Conservation (phyloP, 2,113 vertebrate genomes). For the Oxyura jamaicensis region DNA sequence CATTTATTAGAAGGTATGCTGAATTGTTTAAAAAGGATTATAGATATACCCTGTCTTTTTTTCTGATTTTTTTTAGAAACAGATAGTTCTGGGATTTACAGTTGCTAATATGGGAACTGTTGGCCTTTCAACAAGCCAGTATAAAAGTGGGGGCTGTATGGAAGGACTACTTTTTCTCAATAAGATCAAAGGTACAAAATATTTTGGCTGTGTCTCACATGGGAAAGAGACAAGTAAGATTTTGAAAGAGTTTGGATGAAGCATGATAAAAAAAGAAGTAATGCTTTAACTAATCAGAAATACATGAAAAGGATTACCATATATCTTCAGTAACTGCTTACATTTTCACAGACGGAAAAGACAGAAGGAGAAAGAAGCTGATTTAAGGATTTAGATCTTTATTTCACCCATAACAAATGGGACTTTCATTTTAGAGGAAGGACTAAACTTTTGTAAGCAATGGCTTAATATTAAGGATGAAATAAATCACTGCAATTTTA, state of each 20-base stretch:
- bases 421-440: background rate
- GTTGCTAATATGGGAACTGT: background rate
- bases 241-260: background rate
- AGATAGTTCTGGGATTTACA: background rate
- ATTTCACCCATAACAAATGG: background rate
- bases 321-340: background rate
- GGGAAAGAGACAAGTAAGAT: background rate
- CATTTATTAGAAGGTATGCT: background rate
- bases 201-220: background rate
- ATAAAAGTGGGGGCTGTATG: background rate
- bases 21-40: background rate
- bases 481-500: constrained; percentile 8
- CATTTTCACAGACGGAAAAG: background rate
- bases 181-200: background rate
- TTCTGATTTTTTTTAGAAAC: background rate
- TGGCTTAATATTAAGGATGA: background rate
- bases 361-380: background rate
- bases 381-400: background rate
- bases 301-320: background rate
- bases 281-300: background rate
- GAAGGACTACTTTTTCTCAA: background rate
- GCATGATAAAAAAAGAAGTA: background rate
- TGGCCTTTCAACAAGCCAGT: background rate
- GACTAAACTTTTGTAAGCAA: background rate
- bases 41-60: background rate